A percentile compares a stretch with the other conserved stretches of the same genome.
phyloP scores from a whole-genome alignment of 2,888 invertebrate species.

The Catocala nupta region DNA sequence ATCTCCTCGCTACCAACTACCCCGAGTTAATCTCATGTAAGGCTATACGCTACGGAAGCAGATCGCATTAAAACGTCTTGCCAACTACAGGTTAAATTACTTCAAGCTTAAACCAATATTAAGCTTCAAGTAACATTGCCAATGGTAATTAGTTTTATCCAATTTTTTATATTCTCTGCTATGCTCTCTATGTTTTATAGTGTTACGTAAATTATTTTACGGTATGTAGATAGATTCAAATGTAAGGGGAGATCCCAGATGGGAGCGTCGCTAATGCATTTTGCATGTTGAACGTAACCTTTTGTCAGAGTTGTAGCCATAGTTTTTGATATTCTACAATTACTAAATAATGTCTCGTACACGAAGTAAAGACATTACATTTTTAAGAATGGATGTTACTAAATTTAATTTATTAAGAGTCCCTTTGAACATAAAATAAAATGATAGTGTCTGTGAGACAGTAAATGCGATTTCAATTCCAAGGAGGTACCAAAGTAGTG shows the following conservation, averaged over 20 bases:
- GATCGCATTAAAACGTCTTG: slow-evolving; percentile 74
- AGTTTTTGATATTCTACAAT: slow-evolving; percentile 46
- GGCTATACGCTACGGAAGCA: slow-evolving; percentile 76
- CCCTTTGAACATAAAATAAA: slow-evolving; percentile 59
- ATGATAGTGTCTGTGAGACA: slow-evolving; percentile 69
- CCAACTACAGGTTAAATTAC: slow-evolving; percentile 65
- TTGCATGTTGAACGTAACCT: slow-evolving; percentile 66
- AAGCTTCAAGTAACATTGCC: slow-evolving; percentile 10
- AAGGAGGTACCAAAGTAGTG: slow-evolving; percentile 70
- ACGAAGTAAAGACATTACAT: neutral
- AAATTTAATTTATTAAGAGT: slow-evolving; percentile 36
- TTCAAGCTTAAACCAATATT: slow-evolving; percentile 43
- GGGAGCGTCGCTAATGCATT: slow-evolving; percentile 75
- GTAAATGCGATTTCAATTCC: slow-evolving; percentile 84
- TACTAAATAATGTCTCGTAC: neutral
- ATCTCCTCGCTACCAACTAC: slow-evolving; percentile 73
- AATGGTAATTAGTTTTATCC: neutral
- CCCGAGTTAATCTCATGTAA: slow-evolving; percentile 85
- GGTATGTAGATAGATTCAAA: slow-evolving; percentile 26
- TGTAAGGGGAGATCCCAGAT: slow-evolving; percentile 61
- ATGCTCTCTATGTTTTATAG: too few species aligned
- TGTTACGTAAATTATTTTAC: too few species aligned
- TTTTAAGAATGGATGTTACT: too few species aligned
- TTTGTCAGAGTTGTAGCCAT: slow-evolving; percentile 50
- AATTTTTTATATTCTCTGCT: neutral